Conservation (phyloP, 2,113 vertebrate genomes). For the Cathartes aura region DNA sequence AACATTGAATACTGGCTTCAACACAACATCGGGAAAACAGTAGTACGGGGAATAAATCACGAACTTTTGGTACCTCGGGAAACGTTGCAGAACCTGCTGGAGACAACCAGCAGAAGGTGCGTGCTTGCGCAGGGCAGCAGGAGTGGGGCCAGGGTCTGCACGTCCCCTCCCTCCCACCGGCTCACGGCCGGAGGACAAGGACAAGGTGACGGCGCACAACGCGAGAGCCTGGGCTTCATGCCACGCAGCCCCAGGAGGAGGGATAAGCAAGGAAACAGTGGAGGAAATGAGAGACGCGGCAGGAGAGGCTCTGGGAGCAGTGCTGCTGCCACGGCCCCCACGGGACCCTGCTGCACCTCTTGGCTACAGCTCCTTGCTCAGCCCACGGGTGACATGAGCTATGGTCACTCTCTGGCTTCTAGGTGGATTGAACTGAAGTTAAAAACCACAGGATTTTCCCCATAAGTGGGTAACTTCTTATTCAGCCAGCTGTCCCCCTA, state of each 20-base stretch:
- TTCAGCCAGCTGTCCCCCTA: neutral
- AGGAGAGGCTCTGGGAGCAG: neutral
- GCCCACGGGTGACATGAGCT: accelerated
- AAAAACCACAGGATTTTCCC: neutral
- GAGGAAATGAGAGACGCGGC: neutral
- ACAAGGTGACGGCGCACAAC: accelerated
- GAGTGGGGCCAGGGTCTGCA: neutral
- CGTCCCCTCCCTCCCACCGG: accelerated
- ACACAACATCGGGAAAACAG: neutral
- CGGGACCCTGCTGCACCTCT: neutral
- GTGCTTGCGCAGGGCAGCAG: neutral
- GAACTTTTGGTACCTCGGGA: neutral
- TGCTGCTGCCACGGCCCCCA: accelerated
- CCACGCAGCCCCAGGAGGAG: neutral
- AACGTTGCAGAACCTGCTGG: accelerated
- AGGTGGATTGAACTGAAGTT: neutral
- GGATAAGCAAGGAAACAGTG: neutral
- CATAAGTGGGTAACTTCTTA: neutral
- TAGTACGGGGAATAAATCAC: neutral
- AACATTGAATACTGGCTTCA: slow-evolving; percentile 22
- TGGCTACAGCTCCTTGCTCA: neutral
- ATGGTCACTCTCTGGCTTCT: neutral
- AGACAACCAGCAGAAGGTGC: neutral
- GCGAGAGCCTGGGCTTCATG: accelerated
- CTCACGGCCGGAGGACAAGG: accelerated